A percentile compares a stretch with the other conserved stretches of the same genome.
Evolutionary conservation across 2,113 vertebrate genomes (phyloP).

Genomic region (Monarcha castaneiventris): DNA sequence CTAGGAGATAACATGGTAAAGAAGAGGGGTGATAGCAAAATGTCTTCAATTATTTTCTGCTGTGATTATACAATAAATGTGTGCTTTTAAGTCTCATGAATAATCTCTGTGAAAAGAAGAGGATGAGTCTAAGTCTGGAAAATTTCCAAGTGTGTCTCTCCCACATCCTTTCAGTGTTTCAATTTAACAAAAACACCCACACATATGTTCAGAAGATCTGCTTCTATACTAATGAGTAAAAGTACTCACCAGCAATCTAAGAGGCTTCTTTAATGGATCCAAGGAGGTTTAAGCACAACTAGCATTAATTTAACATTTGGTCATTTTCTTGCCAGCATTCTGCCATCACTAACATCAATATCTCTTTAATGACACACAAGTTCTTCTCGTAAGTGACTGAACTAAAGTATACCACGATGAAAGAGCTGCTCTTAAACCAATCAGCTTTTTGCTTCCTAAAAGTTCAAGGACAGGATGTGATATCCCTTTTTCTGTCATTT

Average conservation of each 20-base stretch:
- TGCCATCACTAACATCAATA: background rate
- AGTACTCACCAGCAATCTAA: background rate
- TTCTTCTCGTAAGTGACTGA: background rate
- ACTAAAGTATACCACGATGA: background rate
- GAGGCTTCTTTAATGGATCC: background rate
- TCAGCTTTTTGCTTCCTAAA: background rate
- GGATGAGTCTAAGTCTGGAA: background rate
- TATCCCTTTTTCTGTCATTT: background rate
- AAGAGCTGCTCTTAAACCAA: background rate
- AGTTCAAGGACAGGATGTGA: background rate
- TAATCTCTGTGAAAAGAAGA: background rate
- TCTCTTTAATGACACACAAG: background rate
- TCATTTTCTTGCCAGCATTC: background rate
- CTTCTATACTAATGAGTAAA: background rate
- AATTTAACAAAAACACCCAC: slow-evolving; percentile 14
- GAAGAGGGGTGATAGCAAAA: background rate
- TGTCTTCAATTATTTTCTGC: background rate
- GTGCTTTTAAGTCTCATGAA: background rate
- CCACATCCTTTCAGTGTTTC: background rate
- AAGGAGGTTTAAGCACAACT: background rate
- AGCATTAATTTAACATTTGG: background rate
- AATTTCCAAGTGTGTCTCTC: background rate
- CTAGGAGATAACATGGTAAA: background rate
- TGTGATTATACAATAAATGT: background rate
- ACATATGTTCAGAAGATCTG: background rate